phyloP scores from a whole-genome alignment of 2,113 vertebrate genomes.

The Microcebus lehilahytsara region DNA sequence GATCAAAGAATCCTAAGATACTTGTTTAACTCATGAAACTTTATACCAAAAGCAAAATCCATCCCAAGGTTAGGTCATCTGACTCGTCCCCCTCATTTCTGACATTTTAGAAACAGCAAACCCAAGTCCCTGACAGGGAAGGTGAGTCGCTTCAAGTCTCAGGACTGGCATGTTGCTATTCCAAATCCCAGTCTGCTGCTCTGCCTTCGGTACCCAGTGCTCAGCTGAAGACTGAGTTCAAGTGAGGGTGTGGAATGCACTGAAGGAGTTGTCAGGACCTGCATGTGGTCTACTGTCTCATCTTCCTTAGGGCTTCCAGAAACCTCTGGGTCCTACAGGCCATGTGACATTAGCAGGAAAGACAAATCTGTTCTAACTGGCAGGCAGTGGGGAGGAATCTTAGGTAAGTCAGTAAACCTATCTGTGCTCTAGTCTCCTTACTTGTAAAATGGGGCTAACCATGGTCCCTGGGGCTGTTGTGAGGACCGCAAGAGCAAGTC shows the following conservation, averaged over 20 bases:
- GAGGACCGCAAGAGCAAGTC: neutral
- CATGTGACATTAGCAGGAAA: neutral
- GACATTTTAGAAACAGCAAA: neutral
- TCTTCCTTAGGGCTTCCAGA: neutral
- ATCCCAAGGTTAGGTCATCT: neutral
- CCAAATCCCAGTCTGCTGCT: neutral
- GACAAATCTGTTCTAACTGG: neutral
- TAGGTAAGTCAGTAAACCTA: neutral
- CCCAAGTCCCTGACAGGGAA: neutral
- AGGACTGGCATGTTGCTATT: neutral
- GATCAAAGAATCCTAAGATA: neutral
- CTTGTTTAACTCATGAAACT: neutral
- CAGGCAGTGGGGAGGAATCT: neutral
- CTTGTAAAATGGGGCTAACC: neutral
- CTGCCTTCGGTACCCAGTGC: neutral
- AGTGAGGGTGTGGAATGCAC: accelerated
- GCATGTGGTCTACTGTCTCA: accelerated
- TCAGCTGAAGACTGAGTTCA: neutral
- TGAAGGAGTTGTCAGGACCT: neutral
- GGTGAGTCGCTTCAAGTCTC: neutral
- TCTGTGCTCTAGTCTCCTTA: neutral
- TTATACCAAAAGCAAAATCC: neutral
- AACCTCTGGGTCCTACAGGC: neutral
- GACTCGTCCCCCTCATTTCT: neutral
- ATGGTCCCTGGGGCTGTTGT: neutral